Percentiles rank a stretch among this genome's conserved stretches.
These are phyloP conservation scores for Cryptotermes secundus DNA, from an alignment of 1,140 invertebrate genomes.

Conservation along the genomic window DNA sequence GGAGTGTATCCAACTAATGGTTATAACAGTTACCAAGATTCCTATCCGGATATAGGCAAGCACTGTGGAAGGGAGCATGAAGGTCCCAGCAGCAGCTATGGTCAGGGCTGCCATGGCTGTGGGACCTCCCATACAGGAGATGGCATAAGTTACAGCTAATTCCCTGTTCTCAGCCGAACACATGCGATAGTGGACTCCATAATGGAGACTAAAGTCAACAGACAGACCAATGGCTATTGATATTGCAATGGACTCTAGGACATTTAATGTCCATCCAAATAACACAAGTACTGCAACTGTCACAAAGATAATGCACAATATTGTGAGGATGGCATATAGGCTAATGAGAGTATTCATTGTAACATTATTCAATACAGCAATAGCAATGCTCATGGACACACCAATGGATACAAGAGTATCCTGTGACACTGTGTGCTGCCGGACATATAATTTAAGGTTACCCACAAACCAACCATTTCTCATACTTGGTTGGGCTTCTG, in stretches of 20 bases:
- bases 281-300: constrained; percentile 83
- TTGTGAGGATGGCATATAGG: constrained; percentile 82
- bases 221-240: constrained; percentile 93
- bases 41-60: constrained; percentile 95
- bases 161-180: constrained; percentile 52
- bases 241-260: constrained; percentile 92
- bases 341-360: constrained; percentile 86
- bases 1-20: constrained; percentile 88
- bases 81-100: constrained; percentile 84
- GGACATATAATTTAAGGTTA: constrained; percentile 86
- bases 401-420: constrained; percentile 80
- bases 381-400: constrained; percentile 78
- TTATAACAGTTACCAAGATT: constrained; percentile 82
- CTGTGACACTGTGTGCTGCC: constrained; percentile 79
- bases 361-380: constrained; percentile 75
- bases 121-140: constrained; percentile 80
- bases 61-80: constrained; percentile 85
- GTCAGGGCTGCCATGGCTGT: constrained; percentile 91
- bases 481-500: constrained; percentile 74
- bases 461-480: constrained; percentile 90
- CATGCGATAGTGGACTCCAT: constrained; percentile 80
- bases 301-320: constrained; percentile 81
- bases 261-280: constrained; percentile 93
- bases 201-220: constrained; percentile 96
- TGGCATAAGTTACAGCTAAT: constrained; percentile 60